These are phyloP conservation scores for Gastracanthus pulcherrimus DNA, from an alignment of 2,888 invertebrate genomes.

Conservation along the genomic window DNA sequence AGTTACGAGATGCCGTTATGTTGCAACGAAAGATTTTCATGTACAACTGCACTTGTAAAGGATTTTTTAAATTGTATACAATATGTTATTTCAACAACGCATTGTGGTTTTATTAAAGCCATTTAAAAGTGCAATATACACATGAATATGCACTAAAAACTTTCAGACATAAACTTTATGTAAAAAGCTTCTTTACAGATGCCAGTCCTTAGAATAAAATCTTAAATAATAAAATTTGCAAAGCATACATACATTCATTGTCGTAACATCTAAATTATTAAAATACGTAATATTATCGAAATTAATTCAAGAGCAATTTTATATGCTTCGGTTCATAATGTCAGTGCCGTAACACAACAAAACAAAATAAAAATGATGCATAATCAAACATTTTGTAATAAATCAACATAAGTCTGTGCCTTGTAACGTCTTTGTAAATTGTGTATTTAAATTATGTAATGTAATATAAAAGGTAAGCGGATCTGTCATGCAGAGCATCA, in stretches of 20 bases:
- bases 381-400: slow-evolving; percentile 5
- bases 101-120: background rate
- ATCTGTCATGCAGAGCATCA: slow-evolving; percentile 35
- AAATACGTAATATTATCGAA: background rate
- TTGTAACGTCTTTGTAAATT: background rate
- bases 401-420: slow-evolving; percentile 17
- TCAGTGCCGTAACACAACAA: slow-evolving; percentile 6
- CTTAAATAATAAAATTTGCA: background rate
- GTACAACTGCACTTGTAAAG: background rate
- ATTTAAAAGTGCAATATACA: background rate
- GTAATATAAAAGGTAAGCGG: background rate
- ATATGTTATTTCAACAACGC: too few species aligned
- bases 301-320: background rate
- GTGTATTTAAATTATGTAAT: background rate
- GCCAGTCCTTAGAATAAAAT: slow-evolving; percentile 14
- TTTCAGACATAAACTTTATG: background rate
- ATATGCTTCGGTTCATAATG: background rate
- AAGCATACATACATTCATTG: background rate
- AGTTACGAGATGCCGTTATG: background rate
- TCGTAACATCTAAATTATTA: background rate
- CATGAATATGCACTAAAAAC: background rate
- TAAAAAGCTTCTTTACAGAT: slow-evolving; percentile 4
- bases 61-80: background rate
- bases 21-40: background rate
- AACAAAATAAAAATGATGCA: background rate